phyloP scores from a whole-genome alignment of 1,140 invertebrate species.

The Bicyclus anynana region DNA sequence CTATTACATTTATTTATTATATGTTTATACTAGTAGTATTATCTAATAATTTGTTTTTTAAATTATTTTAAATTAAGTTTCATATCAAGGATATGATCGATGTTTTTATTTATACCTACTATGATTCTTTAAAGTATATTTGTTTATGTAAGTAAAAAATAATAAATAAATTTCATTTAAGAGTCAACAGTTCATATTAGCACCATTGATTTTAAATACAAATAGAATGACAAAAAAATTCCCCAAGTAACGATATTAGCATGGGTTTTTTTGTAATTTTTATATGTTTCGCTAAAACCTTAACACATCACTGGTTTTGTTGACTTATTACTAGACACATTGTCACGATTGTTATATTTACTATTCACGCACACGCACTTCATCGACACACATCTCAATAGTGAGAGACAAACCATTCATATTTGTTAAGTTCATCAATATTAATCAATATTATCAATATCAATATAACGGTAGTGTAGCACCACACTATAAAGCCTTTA shows the following conservation, averaged over 20 bases:
- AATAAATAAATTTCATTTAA: conserved; percentile 1
- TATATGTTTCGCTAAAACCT: not conserved
- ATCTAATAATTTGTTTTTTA: not conserved
- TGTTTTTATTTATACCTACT: not conserved
- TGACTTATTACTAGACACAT: not conserved
- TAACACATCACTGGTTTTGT: not conserved
- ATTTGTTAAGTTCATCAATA: not conserved
- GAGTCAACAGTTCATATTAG: not conserved
- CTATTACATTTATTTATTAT: too few species aligned
- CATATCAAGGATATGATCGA: not conserved
- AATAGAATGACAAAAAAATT: not conserved
- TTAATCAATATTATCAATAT: too few species aligned
- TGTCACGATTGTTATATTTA: not conserved
- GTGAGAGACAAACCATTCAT: not conserved
- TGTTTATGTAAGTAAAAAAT: not conserved
- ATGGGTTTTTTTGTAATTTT: not conserved
- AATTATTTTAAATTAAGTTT: not conserved
- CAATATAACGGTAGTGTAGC: too few species aligned
- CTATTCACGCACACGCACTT: not conserved
- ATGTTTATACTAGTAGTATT: not conserved
- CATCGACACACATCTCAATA: too few species aligned
- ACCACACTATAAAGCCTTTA: too few species aligned
- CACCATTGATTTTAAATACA: not conserved
- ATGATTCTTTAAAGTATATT: not conserved
- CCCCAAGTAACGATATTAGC: not conserved